Percentiles rank a stretch among this genome's conserved stretches.
phyloP scores from a whole-genome alignment of 2,888 invertebrate species.

The Neelides folsomi region DNA sequence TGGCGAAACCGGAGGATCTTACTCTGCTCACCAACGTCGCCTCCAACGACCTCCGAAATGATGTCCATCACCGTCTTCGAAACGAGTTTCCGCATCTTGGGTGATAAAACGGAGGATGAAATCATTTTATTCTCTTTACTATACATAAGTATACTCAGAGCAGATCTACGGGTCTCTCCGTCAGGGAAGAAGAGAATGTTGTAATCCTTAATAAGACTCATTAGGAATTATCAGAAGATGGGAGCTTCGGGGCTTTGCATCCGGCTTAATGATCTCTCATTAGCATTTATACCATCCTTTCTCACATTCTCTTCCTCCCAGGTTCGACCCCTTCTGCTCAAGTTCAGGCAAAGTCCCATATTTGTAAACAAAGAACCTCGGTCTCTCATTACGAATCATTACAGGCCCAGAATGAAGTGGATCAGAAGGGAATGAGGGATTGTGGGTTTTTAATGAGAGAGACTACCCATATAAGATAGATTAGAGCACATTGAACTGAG shows the following conservation, averaged over 20 bases:
- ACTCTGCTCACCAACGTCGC: slow-evolving; percentile 19
- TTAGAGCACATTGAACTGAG: too few relatives aligned
- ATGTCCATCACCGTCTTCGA: slow-evolving; percentile 35
- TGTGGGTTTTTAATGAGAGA: slow-evolving; percentile 1
- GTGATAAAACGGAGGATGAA: slow-evolving; percentile 3
- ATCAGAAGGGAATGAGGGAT: too few relatives aligned
- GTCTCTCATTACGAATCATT: too few relatives aligned
- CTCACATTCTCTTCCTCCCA: neutral
- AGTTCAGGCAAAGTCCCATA: neutral
- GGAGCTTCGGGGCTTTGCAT: neutral
- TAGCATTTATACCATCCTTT: slow-evolving; percentile 8
- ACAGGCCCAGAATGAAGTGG: too few relatives aligned
- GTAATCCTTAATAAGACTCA: slow-evolving; percentile 5
- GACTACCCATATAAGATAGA: too few relatives aligned
- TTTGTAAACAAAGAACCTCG: too few relatives aligned
- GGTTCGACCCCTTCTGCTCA: neutral
- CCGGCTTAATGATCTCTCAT: slow-evolving; percentile 14
- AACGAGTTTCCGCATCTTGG: slow-evolving; percentile 36
- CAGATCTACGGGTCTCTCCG: too few relatives aligned
- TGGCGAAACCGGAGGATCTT: slow-evolving; percentile 27
- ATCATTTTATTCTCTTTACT: too few relatives aligned
- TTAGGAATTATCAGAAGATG: slow-evolving; percentile 3
- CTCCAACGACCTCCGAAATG: slow-evolving; percentile 33
- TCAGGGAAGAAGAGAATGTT: too few relatives aligned
- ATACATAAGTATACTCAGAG: too few relatives aligned